These are phyloP conservation scores for Macrostomum lignano DNA, from an alignment of 1,140 invertebrate genomes.

Conservation along the genomic window DNA sequence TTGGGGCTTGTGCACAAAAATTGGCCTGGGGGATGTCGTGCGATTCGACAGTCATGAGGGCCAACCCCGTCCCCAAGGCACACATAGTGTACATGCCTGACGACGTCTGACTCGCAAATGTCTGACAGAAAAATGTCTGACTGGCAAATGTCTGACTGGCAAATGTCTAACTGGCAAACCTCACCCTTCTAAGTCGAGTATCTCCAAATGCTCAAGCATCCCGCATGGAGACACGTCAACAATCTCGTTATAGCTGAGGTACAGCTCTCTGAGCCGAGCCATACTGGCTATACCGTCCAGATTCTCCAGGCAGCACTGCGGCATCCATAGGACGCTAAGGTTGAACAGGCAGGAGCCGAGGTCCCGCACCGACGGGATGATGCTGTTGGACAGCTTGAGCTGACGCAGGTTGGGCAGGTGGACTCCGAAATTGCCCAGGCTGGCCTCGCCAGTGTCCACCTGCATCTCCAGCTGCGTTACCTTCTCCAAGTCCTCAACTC, in stretches of 20 bases:
- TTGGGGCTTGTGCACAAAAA: too few relatives aligned
- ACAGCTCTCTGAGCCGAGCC: conserved; percentile 20
- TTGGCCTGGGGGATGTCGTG: too few relatives aligned
- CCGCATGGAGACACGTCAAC: conserved; percentile 21
- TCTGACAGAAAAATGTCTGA: too few relatives aligned
- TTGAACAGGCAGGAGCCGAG: conserved; percentile 20
- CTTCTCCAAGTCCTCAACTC: conserved; percentile 19
- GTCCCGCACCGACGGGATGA: conserved; percentile 21
- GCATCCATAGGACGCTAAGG: conserved; percentile 24
- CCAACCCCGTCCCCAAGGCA: too few relatives aligned
- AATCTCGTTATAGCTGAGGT: conserved; percentile 27
- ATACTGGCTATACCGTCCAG: conserved; percentile 24
- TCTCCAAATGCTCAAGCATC: conserved; percentile 21
- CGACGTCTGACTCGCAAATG: too few relatives aligned
- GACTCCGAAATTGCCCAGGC: conserved; percentile 26
- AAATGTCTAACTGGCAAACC: too few relatives aligned
- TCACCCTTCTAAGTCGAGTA: conserved; percentile 27
- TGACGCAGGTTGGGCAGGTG: conserved; percentile 21
- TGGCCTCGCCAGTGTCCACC: conserved; percentile 24
- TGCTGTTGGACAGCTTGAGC: conserved; percentile 24
- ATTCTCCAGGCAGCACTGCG: conserved; percentile 19
- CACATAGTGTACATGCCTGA: too few relatives aligned
- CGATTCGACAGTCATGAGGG: too few relatives aligned
- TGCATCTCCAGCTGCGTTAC: conserved; percentile 22
- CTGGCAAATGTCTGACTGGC: too few relatives aligned